A percentile compares a stretch with the other conserved stretches of the same genome.
phyloP scores from a whole-genome alignment of 2,113 vertebrate genomes.

The Pelecanus crispus region DNA sequence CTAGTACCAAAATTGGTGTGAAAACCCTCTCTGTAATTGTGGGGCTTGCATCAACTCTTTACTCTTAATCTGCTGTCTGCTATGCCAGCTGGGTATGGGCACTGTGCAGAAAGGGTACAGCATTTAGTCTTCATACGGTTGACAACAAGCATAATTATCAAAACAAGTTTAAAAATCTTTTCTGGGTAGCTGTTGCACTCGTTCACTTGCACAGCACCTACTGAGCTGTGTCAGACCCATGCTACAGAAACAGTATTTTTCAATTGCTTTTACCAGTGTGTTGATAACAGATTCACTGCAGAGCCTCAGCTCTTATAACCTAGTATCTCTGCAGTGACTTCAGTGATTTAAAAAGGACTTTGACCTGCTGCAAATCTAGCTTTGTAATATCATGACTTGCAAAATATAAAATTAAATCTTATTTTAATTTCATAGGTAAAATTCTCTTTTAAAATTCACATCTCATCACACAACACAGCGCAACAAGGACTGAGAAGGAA shows the following conservation, averaged over 20 bases:
- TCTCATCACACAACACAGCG: neutral
- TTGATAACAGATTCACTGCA: neutral
- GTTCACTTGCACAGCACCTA: neutral
- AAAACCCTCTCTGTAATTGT: neutral
- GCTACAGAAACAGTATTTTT: neutral
- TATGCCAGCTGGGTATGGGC: neutral
- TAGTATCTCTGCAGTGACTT: neutral
- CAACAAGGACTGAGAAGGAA: neutral
- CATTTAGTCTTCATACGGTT: neutral
- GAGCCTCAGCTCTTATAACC: neutral
- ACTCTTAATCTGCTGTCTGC: neutral
- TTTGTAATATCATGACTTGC: neutral
- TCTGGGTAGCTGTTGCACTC: neutral
- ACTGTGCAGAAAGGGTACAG: neutral
- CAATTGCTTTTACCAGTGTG: neutral
- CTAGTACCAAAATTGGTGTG: neutral
- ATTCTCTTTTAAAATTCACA: neutral
- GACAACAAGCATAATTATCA: neutral
- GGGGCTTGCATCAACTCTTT: neutral
- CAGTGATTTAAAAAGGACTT: neutral
- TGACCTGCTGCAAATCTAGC: neutral
- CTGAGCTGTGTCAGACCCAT: neutral
- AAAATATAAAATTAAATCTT: neutral
- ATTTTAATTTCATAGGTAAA: neutral
- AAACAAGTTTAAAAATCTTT: neutral